Conservation (phyloP, 2,113 vertebrate species). For the Pagrus major region DNA sequence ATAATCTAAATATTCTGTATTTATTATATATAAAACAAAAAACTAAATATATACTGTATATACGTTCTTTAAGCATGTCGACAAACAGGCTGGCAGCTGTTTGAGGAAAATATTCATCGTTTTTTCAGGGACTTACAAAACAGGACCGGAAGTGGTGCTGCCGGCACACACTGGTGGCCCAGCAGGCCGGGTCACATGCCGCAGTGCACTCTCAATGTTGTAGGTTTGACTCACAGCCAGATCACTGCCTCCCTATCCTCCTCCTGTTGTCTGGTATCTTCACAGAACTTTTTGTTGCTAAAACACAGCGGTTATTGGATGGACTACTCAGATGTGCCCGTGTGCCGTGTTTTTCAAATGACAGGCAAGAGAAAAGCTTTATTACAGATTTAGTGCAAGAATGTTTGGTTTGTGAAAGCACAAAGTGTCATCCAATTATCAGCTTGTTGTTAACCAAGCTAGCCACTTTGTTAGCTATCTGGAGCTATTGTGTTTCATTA, state of each 20-base stretch:
- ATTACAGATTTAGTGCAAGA: background rate
- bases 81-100: background rate
- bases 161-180: background rate
- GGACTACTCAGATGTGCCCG: too few relatives aligned
- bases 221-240: constrained; percentile 19
- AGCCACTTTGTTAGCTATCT: background rate
- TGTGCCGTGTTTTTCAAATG: background rate
- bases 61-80: background rate
- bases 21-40: too few relatives aligned
- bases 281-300: background rate
- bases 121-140: background rate
- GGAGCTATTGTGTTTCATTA: background rate
- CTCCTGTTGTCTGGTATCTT: too few relatives aligned
- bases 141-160: constrained; percentile 1
- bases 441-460: background rate
- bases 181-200: constrained; percentile 61
- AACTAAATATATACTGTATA: too few relatives aligned
- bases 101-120: background rate
- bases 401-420: background rate
- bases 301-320: too few relatives aligned
- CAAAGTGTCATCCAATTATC: too few relatives aligned
- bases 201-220: background rate
- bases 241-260: background rate
- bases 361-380: background rate
- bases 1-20: background rate